phyloP scores from a whole-genome alignment of 1,140 invertebrate species.

The Drosophila hydei region DNA sequence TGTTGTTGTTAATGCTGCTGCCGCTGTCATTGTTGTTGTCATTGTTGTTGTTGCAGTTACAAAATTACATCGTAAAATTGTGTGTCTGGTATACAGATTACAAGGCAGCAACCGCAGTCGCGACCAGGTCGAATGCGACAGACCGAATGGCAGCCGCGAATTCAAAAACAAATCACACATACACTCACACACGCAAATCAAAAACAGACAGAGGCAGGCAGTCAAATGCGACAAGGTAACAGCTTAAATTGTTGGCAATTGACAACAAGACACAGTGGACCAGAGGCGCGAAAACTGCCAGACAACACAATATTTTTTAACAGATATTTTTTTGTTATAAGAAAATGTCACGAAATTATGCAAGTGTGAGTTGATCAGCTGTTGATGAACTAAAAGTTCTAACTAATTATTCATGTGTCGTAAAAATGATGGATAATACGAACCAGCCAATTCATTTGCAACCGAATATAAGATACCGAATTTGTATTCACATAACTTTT shows the following conservation, averaged over 20 bases:
- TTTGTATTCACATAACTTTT: too few relatives aligned
- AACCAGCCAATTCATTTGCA: too few relatives aligned
- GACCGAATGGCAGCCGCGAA: conserved; percentile 54
- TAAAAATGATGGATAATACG: too few relatives aligned
- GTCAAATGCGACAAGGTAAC: conserved; percentile 36
- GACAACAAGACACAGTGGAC: conserved; percentile 33
- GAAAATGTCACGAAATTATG: too few relatives aligned
- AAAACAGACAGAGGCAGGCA: too few relatives aligned
- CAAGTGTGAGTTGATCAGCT: too few relatives aligned
- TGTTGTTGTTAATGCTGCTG: conserved; percentile 34
- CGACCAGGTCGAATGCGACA: conserved; percentile 39
- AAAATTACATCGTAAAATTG: conserved; percentile 76
- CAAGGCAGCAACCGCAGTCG: conserved; percentile 56
- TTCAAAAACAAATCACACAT: conserved; percentile 49
- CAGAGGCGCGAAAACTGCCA: too few relatives aligned
- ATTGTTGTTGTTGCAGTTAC: conserved; percentile 64
- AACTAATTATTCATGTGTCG: too few relatives aligned
- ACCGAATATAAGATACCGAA: too few relatives aligned
- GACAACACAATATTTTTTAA: too few relatives aligned
- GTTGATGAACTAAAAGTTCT: too few relatives aligned
- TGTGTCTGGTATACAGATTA: conserved; percentile 66
- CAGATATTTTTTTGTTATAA: too few relatives aligned
- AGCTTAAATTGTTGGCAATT: conserved; percentile 43
- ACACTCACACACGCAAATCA: conserved; percentile 16
- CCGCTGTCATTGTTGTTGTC: conserved; percentile 39